Conservation (phyloP, 2,797 vertebrate species). For the Propithecus perrieri region DNA sequence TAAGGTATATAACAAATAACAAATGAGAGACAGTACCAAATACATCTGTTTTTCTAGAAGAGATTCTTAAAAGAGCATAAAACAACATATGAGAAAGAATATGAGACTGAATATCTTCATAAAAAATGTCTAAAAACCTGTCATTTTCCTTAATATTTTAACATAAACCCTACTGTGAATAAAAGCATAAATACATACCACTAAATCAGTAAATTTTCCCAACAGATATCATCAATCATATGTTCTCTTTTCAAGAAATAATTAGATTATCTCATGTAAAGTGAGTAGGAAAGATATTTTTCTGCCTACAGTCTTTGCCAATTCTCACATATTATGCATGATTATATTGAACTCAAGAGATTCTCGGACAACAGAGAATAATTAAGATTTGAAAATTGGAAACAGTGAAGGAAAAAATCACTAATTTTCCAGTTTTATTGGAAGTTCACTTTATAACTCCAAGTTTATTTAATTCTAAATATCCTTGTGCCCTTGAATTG, state of each 20-base stretch:
- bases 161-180: not conserved
- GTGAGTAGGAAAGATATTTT: not conserved
- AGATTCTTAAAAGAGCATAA: not conserved
- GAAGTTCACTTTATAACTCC: conserved; percentile 46
- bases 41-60: not conserved
- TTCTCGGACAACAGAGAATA: conserved; percentile 44
- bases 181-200: not conserved
- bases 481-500: conserved; percentile 42
- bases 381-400: conserved; percentile 30
- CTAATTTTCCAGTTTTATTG: conserved; percentile 45
- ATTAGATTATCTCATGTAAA: conserved; percentile 12
- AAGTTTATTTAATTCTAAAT: conserved; percentile 55
- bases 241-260: not conserved
- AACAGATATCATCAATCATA: not conserved
- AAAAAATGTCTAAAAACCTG: not conserved
- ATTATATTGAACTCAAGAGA: conserved; percentile 24
- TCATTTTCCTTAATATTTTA: not conserved
- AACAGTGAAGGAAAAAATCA: conserved; percentile 31
- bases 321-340: not conserved
- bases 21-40: not conserved
- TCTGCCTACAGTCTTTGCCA: not conserved
- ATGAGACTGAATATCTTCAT: not conserved
- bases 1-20: not conserved
- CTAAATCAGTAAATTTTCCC: conserved; percentile 10
- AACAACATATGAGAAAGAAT: not conserved